phyloP scores from a whole-genome alignment of 2,888 invertebrate species.

The Orchesella flavescens region DNA sequence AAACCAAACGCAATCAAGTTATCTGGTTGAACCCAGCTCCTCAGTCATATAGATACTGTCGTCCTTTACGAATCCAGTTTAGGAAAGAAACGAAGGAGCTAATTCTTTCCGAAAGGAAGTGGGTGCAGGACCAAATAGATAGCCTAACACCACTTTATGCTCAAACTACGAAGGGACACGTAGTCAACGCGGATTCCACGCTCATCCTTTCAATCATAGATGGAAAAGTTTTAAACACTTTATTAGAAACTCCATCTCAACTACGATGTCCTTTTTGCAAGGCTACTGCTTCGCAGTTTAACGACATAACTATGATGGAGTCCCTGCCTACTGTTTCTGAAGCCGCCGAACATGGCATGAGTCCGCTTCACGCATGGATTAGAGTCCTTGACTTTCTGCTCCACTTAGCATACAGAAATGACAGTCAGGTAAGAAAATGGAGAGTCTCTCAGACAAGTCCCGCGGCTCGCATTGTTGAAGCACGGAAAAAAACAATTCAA shows the following conservation, averaged over 20 bases:
- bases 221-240: constrained; percentile 24
- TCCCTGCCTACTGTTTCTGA: background rate
- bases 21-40: constrained; percentile 25
- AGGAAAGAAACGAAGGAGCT: constrained; percentile 20
- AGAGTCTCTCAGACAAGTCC: background rate
- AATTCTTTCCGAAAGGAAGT: too few species aligned
- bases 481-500: background rate
- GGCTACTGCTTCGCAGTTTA: background rate
- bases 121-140: background rate
- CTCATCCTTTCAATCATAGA: constrained; percentile 25
- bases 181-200: background rate
- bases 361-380: constrained; percentile 44
- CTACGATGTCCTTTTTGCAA: constrained; percentile 23
- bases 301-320: background rate
- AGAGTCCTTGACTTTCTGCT: constrained; percentile 9
- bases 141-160: too few species aligned
- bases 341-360: constrained; percentile 19
- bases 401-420: constrained; percentile 18
- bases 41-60: too few species aligned
- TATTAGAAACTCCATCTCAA: background rate
- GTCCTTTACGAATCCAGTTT: constrained; percentile 23
- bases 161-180: too few species aligned
- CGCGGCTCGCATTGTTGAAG: background rate
- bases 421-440: background rate
- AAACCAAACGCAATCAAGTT: background rate